Base-by-base conservation (phyloP, 2,797 vertebrate genomes). In the Numenius phaeopus region DNA sequence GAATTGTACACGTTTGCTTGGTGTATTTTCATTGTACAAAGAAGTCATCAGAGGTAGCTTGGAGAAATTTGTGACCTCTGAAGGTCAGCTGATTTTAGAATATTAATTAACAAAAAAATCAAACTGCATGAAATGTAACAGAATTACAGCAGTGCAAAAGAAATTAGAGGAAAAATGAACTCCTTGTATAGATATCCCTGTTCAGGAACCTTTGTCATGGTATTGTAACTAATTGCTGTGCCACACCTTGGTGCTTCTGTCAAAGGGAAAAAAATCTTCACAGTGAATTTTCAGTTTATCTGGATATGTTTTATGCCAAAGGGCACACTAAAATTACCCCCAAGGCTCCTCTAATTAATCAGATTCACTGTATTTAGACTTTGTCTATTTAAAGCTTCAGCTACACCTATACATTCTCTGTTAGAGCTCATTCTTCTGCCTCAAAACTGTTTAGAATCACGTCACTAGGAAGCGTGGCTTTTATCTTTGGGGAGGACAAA, bases 101-200 rank as follows among this genome's bases (percentile, higher is more conserved):
- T 84, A n/a, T 85, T 92, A 90, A 83, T 89, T 94, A 92, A 54
- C 44, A 83, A 40, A 70, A 46, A 69, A 82, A 34, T 17, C 58
- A 65, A 83, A 73, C 46, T 83, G 27, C 37, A 34, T 77, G 23
- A 26, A 71, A 59, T 2, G 5, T 62, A 87, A 65, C 11, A 69
- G 70, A 93, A 76, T 79, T 90, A 21, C 5, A 79, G 18, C 26
- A 86, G 15, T n/a, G 32, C 24, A 79, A 62, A 91, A 62, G 22
- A 94, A 61, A 14, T 47, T 27, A 89, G 39, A 66, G 8, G 19
- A 19, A 58, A 79, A 89, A 76, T n/a, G 2, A 85, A 62, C 3
- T 59, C 16, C 16, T 44, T 83, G 22, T n/a, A 11, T 50, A 66
- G 55, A 32, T 85, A 54, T n/a, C 21, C 26, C 6, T 71, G 11